phyloP scores from a whole-genome alignment of 2,888 invertebrate genomes.

The Mesoligia furuncula region DNA sequence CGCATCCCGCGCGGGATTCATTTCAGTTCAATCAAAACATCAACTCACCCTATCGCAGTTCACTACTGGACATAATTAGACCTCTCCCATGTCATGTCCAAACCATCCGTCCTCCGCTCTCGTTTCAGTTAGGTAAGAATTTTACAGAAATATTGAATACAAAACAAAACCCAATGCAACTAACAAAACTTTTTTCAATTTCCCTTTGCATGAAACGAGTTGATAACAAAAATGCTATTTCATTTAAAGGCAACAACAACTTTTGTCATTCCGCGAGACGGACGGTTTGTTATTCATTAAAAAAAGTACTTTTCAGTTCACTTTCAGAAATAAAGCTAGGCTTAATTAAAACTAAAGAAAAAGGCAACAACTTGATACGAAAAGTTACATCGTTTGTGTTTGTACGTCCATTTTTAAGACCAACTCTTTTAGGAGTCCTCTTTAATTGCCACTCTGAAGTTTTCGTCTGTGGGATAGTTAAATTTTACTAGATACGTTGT shows the following conservation, averaged over 20 bases:
- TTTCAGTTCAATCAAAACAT: not conserved
- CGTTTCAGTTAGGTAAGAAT: not conserved
- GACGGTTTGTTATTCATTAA: slow-evolving; percentile 50
- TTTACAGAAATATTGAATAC: not conserved
- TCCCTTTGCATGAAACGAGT: slow-evolving; percentile 13
- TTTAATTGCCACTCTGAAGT: slow-evolving; percentile 61
- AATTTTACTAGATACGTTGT: not conserved
- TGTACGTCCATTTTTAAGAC: slow-evolving; percentile 49
- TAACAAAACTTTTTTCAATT: slow-evolving; percentile 14
- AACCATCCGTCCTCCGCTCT: not conserved
- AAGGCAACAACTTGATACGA: slow-evolving; percentile 59
- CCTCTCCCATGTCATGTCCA: not conserved
- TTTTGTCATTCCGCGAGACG: slow-evolving; percentile 34
- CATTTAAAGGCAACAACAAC: slow-evolving; percentile 34
- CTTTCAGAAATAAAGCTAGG: slow-evolving; percentile 56
- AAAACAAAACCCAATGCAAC: not conserved
- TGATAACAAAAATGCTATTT: slow-evolving; percentile 18
- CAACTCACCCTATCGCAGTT: not conserved
- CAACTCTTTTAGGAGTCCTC: slow-evolving; percentile 49
- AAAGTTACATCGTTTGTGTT: slow-evolving; percentile 67
- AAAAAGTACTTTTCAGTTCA: slow-evolving; percentile 45
- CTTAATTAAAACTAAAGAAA: slow-evolving; percentile 65
- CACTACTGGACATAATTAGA: not conserved
- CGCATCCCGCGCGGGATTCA: not conserved
- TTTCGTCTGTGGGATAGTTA: slow-evolving; percentile 25